Evolutionary conservation across 2,113 vertebrate species (phyloP).

Genomic region (human): GRCh38 chr2:119175501-119176000

Average conservation of each 20-base stretch:
- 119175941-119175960: background rate
- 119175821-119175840: background rate
- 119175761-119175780: background rate
- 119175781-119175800: background rate
- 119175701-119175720: background rate
- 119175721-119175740: background rate
- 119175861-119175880: background rate
- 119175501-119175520: background rate
- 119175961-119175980: background rate
- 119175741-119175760: background rate
- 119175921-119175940: too few relatives aligned
- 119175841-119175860: background rate
- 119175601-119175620: background rate
- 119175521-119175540: background rate
- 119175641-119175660: background rate
- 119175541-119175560: background rate
- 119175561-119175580: background rate
- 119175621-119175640: background rate
- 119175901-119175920: background rate
- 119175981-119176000: background rate
- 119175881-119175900: background rate
- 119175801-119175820: background rate
- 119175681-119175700: accelerated
- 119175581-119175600: background rate
- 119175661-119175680: background rate